phyloP scores from a whole-genome alignment of 2,797 vertebrate genomes.

The Poecilia picta region DNA sequence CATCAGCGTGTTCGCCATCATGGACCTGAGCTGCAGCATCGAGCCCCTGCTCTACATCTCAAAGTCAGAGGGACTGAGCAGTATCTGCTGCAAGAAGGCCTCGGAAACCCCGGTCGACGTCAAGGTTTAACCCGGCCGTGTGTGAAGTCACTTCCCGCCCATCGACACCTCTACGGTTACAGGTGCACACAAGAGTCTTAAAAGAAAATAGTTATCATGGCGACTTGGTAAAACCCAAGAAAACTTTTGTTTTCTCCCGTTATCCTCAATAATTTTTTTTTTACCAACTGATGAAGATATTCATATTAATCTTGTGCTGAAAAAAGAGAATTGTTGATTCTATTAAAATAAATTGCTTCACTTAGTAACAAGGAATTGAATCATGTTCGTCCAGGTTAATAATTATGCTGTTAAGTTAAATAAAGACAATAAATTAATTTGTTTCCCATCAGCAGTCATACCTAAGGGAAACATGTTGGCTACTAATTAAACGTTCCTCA shows the following conservation, averaged over 20 bases:
- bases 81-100: constrained; percentile 43
- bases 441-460: not conserved
- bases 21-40: constrained; percentile 82
- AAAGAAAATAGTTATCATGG: not conserved
- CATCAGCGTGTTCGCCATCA: constrained; percentile 74
- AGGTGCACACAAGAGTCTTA: not conserved
- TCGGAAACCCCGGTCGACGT: constrained; percentile 24
- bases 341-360: too few species aligned
- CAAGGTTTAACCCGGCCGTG: constrained; percentile 28
- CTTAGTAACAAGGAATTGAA: too few species aligned
- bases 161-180: not conserved
- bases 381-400: too few species aligned
- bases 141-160: not conserved
- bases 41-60: constrained; percentile 80
- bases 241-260: not conserved
- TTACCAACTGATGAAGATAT: not conserved
- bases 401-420: too few species aligned
- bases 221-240: not conserved
- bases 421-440: not conserved
- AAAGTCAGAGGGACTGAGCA: constrained; percentile 65
- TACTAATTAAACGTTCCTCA: not conserved
- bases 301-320: not conserved
- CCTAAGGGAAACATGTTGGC: not conserved
- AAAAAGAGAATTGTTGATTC: too few species aligned
- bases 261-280: not conserved